These are phyloP conservation scores for Calidris pugnax DNA, from an alignment of 2,113 vertebrate genomes.

Conservation along the genomic window DNA sequence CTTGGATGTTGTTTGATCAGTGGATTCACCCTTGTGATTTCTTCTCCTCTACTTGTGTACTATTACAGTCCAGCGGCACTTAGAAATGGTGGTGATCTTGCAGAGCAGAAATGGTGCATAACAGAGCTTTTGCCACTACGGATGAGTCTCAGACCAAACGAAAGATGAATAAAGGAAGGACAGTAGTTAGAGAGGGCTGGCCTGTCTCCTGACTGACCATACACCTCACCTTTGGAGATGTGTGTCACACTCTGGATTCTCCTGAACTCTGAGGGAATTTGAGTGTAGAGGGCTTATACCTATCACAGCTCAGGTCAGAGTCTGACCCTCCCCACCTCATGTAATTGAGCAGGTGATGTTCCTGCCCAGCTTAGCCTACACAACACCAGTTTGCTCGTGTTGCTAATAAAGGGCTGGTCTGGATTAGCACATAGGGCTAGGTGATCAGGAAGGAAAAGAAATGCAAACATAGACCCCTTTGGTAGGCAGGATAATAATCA, in stretches of 20 bases:
- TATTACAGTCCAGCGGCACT: not conserved
- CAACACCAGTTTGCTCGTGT: not conserved
- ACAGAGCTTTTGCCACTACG: not conserved
- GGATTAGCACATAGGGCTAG: not conserved
- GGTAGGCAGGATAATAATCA: not conserved
- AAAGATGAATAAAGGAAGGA: not conserved
- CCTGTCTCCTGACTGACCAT: not conserved
- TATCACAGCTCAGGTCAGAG: not conserved
- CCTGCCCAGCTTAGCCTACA: not conserved
- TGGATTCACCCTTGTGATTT: not conserved
- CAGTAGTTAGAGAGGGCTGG: not conserved
- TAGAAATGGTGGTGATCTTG: not conserved
- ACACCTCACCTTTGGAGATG: not conserved
- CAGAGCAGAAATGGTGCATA: not conserved
- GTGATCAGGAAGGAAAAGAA: not conserved
- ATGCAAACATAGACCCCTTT: not conserved
- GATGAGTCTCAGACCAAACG: not conserved
- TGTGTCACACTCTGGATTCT: not conserved
- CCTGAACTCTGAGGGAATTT: not conserved
- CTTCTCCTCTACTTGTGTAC: fast-evolving
- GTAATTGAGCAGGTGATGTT: not conserved
- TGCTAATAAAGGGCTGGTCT: not conserved
- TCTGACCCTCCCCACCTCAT: not conserved
- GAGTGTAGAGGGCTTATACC: not conserved
- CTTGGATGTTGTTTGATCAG: not conserved